A percentile compares a stretch with the other conserved stretches of the same genome.
phyloP scores from a whole-genome alignment of 2,113 vertebrate species.

The Ptilonorhynchus violaceus region DNA sequence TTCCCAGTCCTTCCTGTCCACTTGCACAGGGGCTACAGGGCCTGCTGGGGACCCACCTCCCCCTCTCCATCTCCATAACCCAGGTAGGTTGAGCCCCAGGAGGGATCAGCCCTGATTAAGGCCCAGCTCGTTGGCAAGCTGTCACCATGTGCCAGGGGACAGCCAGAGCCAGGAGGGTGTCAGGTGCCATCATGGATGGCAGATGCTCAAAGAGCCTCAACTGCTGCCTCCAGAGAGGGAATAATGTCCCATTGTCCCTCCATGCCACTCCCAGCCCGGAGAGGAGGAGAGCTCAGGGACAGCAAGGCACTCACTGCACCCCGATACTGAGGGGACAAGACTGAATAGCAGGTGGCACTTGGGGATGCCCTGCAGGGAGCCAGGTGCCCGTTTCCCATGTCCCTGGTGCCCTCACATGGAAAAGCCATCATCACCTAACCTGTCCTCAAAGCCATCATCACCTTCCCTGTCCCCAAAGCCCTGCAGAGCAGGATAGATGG shows the following conservation, averaged over 20 bases:
- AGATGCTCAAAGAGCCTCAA: background rate
- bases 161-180: background rate
- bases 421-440: background rate
- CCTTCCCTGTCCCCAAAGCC: background rate
- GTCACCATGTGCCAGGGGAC: background rate
- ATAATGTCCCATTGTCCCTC: background rate
- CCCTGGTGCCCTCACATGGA: background rate
- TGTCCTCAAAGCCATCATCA: background rate
- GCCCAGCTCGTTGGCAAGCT: accelerated
- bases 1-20: background rate
- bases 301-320: background rate
- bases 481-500: background rate
- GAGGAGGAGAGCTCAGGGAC: background rate
- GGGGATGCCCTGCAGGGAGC: background rate
- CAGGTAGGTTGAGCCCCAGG: background rate
- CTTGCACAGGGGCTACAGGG: no score
- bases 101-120: background rate
- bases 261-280: accelerated
- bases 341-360: background rate
- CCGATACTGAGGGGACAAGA: background rate
- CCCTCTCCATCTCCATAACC: background rate
- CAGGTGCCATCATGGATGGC: background rate
- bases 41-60: background rate
- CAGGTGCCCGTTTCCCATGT: accelerated
- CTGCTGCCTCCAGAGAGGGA: background rate